phyloP scores from a whole-genome alignment of 2,797 vertebrate species.

The Cirrhinus mrigala region DNA sequence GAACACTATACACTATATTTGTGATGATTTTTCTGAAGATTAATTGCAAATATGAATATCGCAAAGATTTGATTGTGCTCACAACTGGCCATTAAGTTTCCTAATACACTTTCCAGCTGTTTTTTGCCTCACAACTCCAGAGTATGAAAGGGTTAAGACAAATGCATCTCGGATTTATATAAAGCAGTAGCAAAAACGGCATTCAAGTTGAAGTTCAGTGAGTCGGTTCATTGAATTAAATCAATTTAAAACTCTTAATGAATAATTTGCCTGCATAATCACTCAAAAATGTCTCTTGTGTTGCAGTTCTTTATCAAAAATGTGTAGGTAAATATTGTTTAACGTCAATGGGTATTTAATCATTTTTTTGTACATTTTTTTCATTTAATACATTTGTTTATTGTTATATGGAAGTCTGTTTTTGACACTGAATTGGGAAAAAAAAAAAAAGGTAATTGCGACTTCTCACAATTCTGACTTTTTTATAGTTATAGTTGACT shows the following conservation, averaged over 20 bases:
- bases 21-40: background rate
- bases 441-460: no score
- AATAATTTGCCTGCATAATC: background rate
- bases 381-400: no score
- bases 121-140: background rate
- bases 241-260: background rate
- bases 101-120: background rate
- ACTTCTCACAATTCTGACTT: no score
- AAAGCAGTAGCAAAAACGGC: background rate
- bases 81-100: background rate
- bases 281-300: background rate
- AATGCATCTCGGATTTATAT: background rate
- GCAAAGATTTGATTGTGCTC: background rate
- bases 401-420: no score
- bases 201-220: background rate
- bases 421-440: no score
- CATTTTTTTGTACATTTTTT: no score
- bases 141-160: background rate
- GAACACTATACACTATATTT: background rate
- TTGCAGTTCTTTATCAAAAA: background rate
- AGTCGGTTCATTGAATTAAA: background rate
- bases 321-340: background rate
- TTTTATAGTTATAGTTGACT: no score
- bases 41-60: background rate
- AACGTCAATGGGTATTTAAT: no score